These are phyloP conservation scores for Thamnaconus septentrionalis DNA, from an alignment of 2,113 vertebrate genomes.

Conservation along the genomic window DNA sequence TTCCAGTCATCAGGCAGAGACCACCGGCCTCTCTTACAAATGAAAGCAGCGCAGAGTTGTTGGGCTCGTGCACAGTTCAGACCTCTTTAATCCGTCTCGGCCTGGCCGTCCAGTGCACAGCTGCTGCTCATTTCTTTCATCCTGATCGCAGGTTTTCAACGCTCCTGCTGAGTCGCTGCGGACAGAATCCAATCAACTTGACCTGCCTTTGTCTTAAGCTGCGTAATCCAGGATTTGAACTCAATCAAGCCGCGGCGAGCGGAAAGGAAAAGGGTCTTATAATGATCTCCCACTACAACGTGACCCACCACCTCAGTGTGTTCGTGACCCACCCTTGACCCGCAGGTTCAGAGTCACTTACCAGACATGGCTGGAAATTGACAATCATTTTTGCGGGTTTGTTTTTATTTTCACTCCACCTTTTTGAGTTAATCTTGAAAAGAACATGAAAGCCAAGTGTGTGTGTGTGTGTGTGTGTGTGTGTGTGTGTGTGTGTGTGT, in stretches of 20 bases:
- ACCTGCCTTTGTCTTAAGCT: slow-evolving; percentile 46
- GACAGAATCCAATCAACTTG: slow-evolving; percentile 41
- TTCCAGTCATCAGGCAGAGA: not conserved
- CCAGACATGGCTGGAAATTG: too few species aligned
- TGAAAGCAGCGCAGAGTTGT: slow-evolving; percentile 17
- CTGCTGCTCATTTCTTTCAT: slow-evolving; percentile 26
- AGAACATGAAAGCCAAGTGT: too few species aligned
- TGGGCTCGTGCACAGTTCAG: slow-evolving; percentile 2
- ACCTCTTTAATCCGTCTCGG: slow-evolving; percentile 31
- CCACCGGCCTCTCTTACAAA: not conserved
- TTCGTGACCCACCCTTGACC: too few species aligned
- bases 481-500: too few species aligned
- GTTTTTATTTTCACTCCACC: too few species aligned
- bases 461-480: too few species aligned
- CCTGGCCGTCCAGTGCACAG: not conserved
- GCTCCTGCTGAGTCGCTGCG: not conserved
- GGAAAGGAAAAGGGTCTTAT: slow-evolving; percentile 13
- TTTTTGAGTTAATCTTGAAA: too few species aligned
- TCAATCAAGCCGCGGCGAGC: slow-evolving; percentile 21
- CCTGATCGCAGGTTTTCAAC: slow-evolving; percentile 20
- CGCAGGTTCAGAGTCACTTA: too few species aligned
- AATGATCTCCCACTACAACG: slow-evolving; percentile 2
- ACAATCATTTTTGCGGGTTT: too few species aligned
- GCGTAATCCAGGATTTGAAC: slow-evolving; percentile 57
- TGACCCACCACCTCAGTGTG: not conserved